Conservation (phyloP, 2,113 vertebrate species). For the Neolamprologus devosi region DNA sequence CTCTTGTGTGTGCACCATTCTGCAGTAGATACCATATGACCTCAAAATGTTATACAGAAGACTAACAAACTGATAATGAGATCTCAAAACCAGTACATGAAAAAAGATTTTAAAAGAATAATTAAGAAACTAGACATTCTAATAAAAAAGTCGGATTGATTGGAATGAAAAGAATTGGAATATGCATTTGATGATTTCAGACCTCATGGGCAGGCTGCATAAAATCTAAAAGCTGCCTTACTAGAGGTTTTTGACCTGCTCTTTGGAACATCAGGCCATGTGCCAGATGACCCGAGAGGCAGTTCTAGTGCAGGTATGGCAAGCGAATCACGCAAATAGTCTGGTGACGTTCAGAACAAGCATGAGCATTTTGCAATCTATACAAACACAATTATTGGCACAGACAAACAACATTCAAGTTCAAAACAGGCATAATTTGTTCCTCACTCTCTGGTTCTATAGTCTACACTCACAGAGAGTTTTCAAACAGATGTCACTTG, state of each 20-base stretch:
- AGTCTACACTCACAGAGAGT: neutral
- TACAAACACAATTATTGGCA: neutral
- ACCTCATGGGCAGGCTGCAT: neutral
- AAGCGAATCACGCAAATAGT: neutral
- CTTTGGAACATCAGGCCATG: neutral
- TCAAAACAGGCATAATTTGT: neutral
- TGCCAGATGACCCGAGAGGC: neutral
- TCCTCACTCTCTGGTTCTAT: neutral
- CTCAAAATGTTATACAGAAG: neutral
- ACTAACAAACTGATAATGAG: neutral
- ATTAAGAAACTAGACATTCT: neutral
- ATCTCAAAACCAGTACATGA: neutral
- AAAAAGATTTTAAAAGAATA: neutral
- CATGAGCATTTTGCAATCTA: neutral
- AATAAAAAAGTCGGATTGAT: neutral
- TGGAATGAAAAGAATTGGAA: neutral
- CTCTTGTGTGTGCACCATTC: neutral
- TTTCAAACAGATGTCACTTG: neutral
- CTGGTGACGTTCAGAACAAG: neutral
- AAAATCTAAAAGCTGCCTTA: neutral
- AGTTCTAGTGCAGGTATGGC: neutral
- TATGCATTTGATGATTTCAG: neutral
- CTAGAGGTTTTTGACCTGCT: neutral
- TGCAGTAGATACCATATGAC: neutral
- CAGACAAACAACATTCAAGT: neutral